These are phyloP conservation scores for Natrix natrix DNA, from an alignment of 2,797 vertebrate species.

Conservation along the genomic window DNA sequence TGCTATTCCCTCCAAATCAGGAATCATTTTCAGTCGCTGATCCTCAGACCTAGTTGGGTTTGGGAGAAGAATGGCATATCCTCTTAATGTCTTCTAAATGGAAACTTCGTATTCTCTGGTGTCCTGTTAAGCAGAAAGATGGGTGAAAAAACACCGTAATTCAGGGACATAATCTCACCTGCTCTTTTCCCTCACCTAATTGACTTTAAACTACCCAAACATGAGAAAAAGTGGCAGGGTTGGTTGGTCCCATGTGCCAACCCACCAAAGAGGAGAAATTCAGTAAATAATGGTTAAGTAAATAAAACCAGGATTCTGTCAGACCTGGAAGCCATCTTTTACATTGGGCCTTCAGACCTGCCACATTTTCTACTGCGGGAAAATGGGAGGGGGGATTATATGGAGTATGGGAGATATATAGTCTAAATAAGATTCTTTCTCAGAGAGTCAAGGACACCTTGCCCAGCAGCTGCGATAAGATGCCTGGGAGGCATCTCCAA, in stretches of 20 bases:
- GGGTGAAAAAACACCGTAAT: not conserved
- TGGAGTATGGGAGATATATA: no score
- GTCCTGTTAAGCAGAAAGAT: constrained; percentile 73
- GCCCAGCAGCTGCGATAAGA: no score
- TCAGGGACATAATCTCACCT: not conserved
- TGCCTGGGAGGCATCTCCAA: no score
- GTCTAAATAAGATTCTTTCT: no score
- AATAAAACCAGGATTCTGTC: not conserved
- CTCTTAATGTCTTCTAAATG: constrained; percentile 74
- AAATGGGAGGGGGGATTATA: no score
- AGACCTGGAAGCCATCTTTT: no score
- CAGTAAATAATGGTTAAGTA: not conserved
- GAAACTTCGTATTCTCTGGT: constrained; percentile 93
- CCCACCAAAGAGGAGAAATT: not conserved
- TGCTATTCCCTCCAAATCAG: constrained; percentile 30
- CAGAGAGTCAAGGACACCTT: no score
- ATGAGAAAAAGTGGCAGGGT: not conserved
- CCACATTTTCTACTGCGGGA: no score
- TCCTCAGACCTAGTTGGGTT: constrained; percentile 46
- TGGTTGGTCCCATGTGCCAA: not conserved
- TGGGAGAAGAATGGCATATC: constrained; percentile 14
- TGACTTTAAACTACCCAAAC: not conserved
- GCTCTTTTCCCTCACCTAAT: not conserved
- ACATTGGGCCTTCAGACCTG: no score
- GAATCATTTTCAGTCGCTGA: constrained; percentile 13